Conservation (phyloP, 2,797 vertebrate species). For the Acanthurus tractus region DNA sequence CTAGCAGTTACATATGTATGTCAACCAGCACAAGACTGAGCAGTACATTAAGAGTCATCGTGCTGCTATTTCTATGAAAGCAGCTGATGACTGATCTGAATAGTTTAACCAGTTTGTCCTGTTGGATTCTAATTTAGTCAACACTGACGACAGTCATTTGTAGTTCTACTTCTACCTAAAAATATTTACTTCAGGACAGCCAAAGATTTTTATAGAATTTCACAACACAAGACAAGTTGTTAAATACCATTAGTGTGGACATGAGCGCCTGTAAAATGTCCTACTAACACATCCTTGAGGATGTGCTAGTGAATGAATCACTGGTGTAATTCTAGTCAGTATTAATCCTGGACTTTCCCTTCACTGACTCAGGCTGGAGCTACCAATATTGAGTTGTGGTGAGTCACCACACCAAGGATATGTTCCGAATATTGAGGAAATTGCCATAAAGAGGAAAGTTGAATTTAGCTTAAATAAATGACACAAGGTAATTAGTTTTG, state of each 20-base stretch:
- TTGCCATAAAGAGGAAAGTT: conserved; percentile 42
- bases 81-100: conserved; percentile 14
- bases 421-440: conserved; percentile 69
- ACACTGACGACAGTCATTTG: not conserved
- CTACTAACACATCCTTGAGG: conserved; percentile 50
- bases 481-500: not conserved
- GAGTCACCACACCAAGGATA: conserved; percentile 70
- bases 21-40: conserved; percentile 21
- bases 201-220: not conserved
- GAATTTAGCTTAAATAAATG: conserved; percentile 27
- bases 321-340: conserved; percentile 66
- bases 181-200: not conserved
- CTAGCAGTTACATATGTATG: conserved; percentile 17
- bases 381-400: conserved; percentile 71
- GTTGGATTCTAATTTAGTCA: conserved; percentile 33
- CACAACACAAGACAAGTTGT: not conserved
- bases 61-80: conserved; percentile 15
- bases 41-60: conserved; percentile 21
- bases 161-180: not conserved
- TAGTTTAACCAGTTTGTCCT: conserved; percentile 55
- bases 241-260: conserved; percentile 3
- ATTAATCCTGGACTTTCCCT: conserved; percentile 86
- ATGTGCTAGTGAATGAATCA: conserved; percentile 67
- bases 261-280: conserved; percentile 23
- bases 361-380: conserved; percentile 80